A percentile compares a stretch with the other conserved stretches of the same genome.
These are phyloP conservation scores for Hemaris fuciformis DNA, from an alignment of 2,888 invertebrate species.

Conservation along the genomic window DNA sequence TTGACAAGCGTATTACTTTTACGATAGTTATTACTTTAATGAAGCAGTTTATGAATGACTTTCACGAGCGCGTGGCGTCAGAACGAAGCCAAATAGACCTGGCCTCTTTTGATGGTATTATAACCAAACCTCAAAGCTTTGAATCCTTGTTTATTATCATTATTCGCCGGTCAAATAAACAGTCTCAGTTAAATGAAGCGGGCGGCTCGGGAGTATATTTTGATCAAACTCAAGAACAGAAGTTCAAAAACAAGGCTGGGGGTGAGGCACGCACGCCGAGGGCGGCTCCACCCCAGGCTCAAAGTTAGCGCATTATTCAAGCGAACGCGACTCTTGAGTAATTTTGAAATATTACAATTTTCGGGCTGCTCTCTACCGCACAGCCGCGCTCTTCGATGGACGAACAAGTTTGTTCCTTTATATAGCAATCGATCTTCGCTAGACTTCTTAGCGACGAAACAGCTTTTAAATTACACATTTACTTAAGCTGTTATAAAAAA, in stretches of 20 bases:
- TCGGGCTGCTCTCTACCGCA: conserved; percentile 64
- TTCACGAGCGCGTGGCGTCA: neutral
- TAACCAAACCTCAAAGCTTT: neutral
- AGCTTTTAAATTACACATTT: neutral
- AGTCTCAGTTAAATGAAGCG: conserved; percentile 52
- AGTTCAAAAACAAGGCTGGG: conserved; percentile 74
- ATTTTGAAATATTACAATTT: conserved; percentile 82
- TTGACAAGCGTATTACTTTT: too few species aligned
- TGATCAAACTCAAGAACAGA: conserved; percentile 75
- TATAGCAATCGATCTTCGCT: conserved; percentile 8
- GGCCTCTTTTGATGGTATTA: neutral
- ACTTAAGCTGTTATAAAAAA: neutral
- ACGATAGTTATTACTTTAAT: too few species aligned
- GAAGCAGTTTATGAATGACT: neutral
- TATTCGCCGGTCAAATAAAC: conserved; percentile 31
- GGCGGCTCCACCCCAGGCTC: conserved; percentile 53
- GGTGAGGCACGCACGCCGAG: conserved; percentile 67
- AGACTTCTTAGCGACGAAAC: neutral
- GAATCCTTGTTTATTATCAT: neutral
- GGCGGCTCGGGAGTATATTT: conserved; percentile 67
- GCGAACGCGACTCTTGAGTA: conserved; percentile 81
- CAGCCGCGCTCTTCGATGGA: conserved; percentile 42
- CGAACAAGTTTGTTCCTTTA: conserved; percentile 45
- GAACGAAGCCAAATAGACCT: neutral
- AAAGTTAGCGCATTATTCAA: conserved; percentile 80